These are phyloP conservation scores for Flexamia atlantica DNA, from an alignment of 2,888 invertebrate genomes.

Conservation along the genomic window DNA sequence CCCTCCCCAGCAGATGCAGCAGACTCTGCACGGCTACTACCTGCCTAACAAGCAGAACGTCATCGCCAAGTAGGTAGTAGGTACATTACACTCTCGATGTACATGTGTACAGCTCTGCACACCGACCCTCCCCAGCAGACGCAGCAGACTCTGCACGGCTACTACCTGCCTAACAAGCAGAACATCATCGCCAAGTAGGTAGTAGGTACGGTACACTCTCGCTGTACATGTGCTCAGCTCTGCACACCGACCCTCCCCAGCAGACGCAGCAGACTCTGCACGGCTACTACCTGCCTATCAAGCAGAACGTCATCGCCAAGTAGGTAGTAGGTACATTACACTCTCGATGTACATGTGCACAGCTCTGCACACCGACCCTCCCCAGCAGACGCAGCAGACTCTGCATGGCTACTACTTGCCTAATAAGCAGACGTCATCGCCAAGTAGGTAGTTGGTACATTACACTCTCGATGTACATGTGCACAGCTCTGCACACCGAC, in stretches of 20 bases:
- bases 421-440: not conserved
- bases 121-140: not conserved
- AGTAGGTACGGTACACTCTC: not conserved
- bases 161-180: conserved; percentile 39
- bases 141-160: conserved; percentile 28
- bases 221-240: not conserved
- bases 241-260: not conserved
- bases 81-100: too few relatives aligned
- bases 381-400: not conserved
- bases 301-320: conserved; percentile 25
- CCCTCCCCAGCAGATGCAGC: conserved; percentile 2
- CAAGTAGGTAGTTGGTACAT: not conserved
- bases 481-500: not conserved
- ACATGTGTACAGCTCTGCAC: too few relatives aligned
- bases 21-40: conserved; percentile 26
- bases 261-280: conserved; percentile 22
- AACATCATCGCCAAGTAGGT: conserved; percentile 24
- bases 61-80: conserved; percentile 32
- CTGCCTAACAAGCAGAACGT: conserved; percentile 39
- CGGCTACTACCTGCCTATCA: conserved; percentile 43
- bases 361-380: not conserved
- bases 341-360: too few relatives aligned
- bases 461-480: too few relatives aligned
- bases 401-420: too few relatives aligned
- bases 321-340: not conserved